A percentile compares a stretch with the other conserved stretches of the same genome.
Conservation (phyloP, 64 coral and sea anemone genomes). For the Actinia tenebrosa region DNA sequence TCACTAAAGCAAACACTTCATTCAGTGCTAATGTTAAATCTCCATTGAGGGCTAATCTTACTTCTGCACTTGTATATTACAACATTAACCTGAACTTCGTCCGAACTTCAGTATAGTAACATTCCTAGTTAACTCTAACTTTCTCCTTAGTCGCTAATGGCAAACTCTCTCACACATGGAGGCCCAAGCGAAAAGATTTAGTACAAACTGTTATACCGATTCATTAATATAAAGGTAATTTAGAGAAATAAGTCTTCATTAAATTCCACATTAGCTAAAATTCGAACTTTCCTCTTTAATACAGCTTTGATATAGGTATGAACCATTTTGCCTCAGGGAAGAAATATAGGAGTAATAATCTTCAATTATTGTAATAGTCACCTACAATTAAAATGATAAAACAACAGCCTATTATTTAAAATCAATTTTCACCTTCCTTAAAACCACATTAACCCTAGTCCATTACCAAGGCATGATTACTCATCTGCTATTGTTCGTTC, state of each 20-base stretch:
- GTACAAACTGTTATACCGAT: background rate
- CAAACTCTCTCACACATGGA: background rate
- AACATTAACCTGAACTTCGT: background rate
- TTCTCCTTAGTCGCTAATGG: background rate
- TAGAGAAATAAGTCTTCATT: background rate
- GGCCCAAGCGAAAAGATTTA: background rate
- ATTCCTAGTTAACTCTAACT: background rate
- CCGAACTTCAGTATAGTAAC: background rate
- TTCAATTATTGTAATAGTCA: background rate
- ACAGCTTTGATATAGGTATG: background rate
- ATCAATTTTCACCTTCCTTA: slow-evolving; percentile 12
- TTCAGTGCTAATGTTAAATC: background rate
- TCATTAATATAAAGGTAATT: background rate
- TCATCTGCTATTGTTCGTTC: background rate
- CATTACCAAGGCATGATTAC: background rate
- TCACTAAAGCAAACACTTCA: slow-evolving; percentile 11
- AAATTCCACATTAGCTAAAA: background rate
- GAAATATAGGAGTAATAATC: background rate
- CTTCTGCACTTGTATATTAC: background rate
- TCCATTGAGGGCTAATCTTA: background rate
- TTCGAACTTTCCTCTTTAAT: background rate
- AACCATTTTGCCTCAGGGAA: background rate
- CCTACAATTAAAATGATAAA: background rate
- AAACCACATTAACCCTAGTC: background rate
- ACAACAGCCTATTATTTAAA: background rate